A percentile compares a stretch with the other conserved stretches of the same genome.
Evolutionary conservation across 2,113 vertebrate genomes (phyloP).

Genomic region (Galbula dea): DNA sequence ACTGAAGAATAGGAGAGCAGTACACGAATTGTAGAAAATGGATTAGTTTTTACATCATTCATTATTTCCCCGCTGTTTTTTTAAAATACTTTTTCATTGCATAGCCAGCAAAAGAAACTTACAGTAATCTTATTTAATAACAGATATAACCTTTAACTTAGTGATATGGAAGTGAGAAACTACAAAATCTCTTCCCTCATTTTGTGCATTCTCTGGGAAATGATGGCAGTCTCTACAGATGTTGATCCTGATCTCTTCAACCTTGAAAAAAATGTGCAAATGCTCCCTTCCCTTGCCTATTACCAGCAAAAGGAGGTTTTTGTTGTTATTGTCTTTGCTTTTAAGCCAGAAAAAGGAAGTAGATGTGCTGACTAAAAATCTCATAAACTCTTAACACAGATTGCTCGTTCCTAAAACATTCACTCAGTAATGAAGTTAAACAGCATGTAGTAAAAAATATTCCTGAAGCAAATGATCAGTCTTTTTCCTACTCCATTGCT

Average conservation of each 20-base stretch:
- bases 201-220: neutral
- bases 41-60: neutral
- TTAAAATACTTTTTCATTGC: neutral
- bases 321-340: neutral
- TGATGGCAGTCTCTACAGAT: neutral
- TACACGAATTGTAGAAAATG: neutral
- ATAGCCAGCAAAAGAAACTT: neutral
- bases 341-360: neutral
- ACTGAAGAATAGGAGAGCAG: neutral
- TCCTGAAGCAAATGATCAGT: neutral
- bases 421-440: neutral
- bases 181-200: neutral
- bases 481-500: neutral
- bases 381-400: neutral
- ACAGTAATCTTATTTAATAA: neutral
- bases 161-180: neutral
- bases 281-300: accelerated
- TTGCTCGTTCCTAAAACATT: neutral
- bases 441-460: neutral
- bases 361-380: neutral
- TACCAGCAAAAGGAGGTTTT: neutral
- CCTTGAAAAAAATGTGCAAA: neutral
- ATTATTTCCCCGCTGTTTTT: neutral
- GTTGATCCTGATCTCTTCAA: neutral
- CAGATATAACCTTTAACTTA: neutral